Evolutionary conservation across 2,113 vertebrate genomes (phyloP).

Genomic region (Corythornis cristatus): DNA sequence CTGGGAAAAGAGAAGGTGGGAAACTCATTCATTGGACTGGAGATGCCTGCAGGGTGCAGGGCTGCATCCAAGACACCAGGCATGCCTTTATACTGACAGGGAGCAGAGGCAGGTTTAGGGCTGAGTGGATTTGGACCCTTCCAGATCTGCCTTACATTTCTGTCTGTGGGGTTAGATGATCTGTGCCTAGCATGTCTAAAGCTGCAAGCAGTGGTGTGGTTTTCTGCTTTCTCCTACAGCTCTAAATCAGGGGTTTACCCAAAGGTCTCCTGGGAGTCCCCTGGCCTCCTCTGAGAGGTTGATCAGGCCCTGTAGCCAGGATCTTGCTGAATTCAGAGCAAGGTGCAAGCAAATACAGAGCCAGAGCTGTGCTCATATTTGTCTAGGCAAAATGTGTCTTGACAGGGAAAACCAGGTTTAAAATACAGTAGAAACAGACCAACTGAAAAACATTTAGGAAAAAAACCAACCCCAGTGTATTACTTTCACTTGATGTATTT

Average conservation of each 20-base stretch:
- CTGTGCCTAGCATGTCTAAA: not conserved
- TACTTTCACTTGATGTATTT: slow-evolving; percentile 30
- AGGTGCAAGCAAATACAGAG: not conserved
- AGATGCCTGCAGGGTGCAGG: not conserved
- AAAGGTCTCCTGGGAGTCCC: not conserved
- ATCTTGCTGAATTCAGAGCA: not conserved
- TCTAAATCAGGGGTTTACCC: not conserved
- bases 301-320: not conserved
- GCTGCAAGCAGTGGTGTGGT: not conserved
- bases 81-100: rapidly evolving
- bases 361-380: not conserved
- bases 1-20: not conserved
- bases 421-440: slow-evolving; percentile 22
- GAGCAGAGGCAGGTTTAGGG: not conserved
- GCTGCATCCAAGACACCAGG: not conserved
- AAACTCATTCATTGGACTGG: rapidly evolving
- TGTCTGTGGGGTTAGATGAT: not conserved
- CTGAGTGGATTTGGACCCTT: not conserved
- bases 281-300: not conserved
- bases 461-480: not conserved
- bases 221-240: not conserved
- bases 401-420: not conserved
- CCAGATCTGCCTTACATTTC: not conserved
- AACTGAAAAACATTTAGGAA: not conserved
- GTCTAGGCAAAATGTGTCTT: not conserved